Base-by-base conservation (phyloP, 1,140 invertebrate species). In the Euwallacea fornicatus region DNA sequence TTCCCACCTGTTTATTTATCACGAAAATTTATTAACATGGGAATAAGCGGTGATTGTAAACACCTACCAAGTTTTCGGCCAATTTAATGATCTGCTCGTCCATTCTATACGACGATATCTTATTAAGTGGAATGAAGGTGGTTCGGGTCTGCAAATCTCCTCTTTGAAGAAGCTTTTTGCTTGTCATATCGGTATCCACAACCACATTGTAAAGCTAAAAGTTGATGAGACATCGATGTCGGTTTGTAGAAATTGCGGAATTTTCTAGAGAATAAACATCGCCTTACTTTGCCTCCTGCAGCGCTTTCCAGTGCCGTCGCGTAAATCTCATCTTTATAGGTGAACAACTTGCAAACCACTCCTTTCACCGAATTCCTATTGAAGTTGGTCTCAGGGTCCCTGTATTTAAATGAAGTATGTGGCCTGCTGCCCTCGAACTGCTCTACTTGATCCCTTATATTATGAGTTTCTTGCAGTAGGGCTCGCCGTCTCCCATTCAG, bases 101-200 rank as follows among this genome's bases (percentile, higher is more conserved):
- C 66, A 96, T 90, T 56, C 81, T 75, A 71, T 83, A 81, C 0
- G 87, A 87, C 59, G 83, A 78, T 54, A 98, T 94, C 85, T 96
- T 95, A 83, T 98, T 97, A 55, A 99, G 85, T n/a, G 97, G 97
- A 64, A 98, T 91, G 77, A 94, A 86, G 16, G 95, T 98, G 21
- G 90, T 89, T 60, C 95, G 86, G 58, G 87, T 83, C 78, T 90
- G 88, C 46, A 98, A 83, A 73, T 93, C 86, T 6, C 96, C 96
- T 65, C 86, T 86, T 81, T 96, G 86, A 50, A 99, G 84, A 55
- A 99, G 83, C 76, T 90, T 86, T 81, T 96, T 96, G 69, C 91
- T 91, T 0, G 92, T 95, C 55, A 85, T 83, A 79, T 97, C 94
- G 50, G 88, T 91, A 78, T 98, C 94, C 8, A 97, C 94, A 54